Conservation (phyloP, 2,888 invertebrate species). For the Tuberolachnus salignus region DNA sequence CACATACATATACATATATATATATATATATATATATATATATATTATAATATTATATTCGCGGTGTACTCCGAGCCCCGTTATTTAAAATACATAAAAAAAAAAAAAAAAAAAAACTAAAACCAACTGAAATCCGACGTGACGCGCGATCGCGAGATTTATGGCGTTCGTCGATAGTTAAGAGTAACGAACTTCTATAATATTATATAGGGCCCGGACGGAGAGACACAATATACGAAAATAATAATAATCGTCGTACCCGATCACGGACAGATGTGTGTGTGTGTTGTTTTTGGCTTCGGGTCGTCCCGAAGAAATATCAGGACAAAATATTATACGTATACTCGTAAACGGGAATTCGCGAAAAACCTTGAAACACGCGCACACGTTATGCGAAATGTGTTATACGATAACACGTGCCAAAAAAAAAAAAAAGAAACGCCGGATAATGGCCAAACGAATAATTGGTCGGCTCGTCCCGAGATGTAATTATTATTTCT, state of each 20-base stretch:
- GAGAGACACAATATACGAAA: neutral
- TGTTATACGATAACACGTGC: slow-evolving; percentile 23
- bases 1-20: neutral
- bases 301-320: slow-evolving; percentile 7
- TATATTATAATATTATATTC: neutral
- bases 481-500: slow-evolving; percentile 29
- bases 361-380: slow-evolving; percentile 29
- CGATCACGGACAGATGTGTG: neutral
- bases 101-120: neutral
- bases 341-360: neutral
- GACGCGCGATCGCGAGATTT: slow-evolving; percentile 39
- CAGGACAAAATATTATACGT: neutral
- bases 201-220: neutral
- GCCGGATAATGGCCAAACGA: slow-evolving; percentile 12
- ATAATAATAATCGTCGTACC: neutral
- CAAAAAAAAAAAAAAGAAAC: slow-evolving; percentile 29
- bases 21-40: neutral
- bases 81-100: neutral
- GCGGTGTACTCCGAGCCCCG: neutral
- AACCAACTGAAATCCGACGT: neutral
- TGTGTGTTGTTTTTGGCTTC: slow-evolving; percentile 20
- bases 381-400: neutral
- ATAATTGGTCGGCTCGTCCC: slow-evolving; percentile 2
- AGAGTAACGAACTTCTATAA: neutral
- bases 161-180: slow-evolving; percentile 23